A percentile compares a stretch with the other conserved stretches of the same genome.
Evolutionary conservation across 1,140 invertebrate species (phyloP).

Genomic region (Drepana arcuata): DNA sequence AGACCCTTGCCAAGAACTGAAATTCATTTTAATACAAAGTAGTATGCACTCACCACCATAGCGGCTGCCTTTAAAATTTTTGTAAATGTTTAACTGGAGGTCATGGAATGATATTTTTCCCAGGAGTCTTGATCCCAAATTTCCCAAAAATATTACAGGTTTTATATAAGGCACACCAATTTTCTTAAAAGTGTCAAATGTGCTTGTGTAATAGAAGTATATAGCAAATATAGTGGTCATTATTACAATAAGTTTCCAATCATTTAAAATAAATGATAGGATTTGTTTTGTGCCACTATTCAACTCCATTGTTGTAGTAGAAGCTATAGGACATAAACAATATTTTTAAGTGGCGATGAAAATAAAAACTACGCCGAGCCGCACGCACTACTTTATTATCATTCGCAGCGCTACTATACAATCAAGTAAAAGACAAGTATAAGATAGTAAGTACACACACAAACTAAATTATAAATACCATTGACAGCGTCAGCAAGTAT

Average conservation of each 20-base stretch:
- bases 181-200: constrained; percentile 55
- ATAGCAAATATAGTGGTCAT: constrained; percentile 37
- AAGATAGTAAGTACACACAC: too few species aligned
- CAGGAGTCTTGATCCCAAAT: constrained; percentile 44
- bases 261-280: constrained; percentile 32
- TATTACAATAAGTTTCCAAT: constrained; percentile 46
- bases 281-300: constrained; percentile 27
- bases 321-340: too few species aligned
- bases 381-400: too few species aligned
- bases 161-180: constrained; percentile 50
- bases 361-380: too few species aligned
- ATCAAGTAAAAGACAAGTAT: too few species aligned
- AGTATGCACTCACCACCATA: constrained; percentile 61
- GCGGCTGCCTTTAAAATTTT: constrained; percentile 57
- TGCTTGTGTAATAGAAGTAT: constrained; percentile 57
- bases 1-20: too few species aligned
- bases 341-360: too few species aligned
- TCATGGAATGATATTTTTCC: constrained; percentile 60
- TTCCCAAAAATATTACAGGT: constrained; percentile 59
- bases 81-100: constrained; percentile 57
- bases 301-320: constrained; percentile 17
- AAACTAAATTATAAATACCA: too few species aligned
- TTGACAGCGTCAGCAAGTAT: too few species aligned
- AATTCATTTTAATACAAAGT: too few species aligned
- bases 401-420: too few species aligned